Percentiles rank a stretch among this genome's conserved stretches.
Conservation (phyloP, 1,140 invertebrate genomes). For the Brachionus angularis region DNA sequence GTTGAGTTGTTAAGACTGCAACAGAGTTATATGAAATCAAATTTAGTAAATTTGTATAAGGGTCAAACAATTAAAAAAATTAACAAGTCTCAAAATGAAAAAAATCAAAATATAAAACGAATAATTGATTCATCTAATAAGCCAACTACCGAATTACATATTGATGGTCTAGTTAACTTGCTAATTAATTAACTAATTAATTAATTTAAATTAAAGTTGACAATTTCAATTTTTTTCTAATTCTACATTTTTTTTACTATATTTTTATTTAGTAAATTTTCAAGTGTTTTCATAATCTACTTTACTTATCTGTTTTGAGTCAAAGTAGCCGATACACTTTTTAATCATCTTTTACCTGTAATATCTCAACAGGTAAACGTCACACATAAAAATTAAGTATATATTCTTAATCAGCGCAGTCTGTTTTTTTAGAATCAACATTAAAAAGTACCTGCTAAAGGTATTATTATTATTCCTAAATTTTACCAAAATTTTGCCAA, state of each 20-base stretch:
- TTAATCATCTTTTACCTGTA: too few relatives aligned
- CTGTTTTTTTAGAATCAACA: too few relatives aligned
- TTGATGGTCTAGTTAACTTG: conserved; percentile 5
- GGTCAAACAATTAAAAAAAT: neutral
- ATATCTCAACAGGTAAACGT: too few relatives aligned
- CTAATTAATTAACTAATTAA: neutral
- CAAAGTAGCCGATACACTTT: too few relatives aligned
- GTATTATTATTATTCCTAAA: too few relatives aligned
- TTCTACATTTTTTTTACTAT: neutral
- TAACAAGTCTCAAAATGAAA: neutral
- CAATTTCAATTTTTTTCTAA: neutral
- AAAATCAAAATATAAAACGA: neutral
- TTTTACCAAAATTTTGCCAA: too few relatives aligned
- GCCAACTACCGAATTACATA: neutral
- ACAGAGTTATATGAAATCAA: neutral
- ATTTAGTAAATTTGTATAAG: neutral
- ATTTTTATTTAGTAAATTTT: too few relatives aligned
- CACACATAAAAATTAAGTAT: too few relatives aligned
- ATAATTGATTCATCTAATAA: neutral
- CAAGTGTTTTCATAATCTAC: too few relatives aligned
- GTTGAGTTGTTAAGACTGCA: neutral
- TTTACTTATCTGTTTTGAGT: too few relatives aligned
- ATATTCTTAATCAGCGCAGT: too few relatives aligned
- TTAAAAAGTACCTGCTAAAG: too few relatives aligned
- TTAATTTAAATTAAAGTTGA: neutral